A percentile compares a stretch with the other conserved stretches of the same genome.
Evolutionary conservation across 1,140 invertebrate species (phyloP).

Genomic region (Drosophila tani): DNA sequence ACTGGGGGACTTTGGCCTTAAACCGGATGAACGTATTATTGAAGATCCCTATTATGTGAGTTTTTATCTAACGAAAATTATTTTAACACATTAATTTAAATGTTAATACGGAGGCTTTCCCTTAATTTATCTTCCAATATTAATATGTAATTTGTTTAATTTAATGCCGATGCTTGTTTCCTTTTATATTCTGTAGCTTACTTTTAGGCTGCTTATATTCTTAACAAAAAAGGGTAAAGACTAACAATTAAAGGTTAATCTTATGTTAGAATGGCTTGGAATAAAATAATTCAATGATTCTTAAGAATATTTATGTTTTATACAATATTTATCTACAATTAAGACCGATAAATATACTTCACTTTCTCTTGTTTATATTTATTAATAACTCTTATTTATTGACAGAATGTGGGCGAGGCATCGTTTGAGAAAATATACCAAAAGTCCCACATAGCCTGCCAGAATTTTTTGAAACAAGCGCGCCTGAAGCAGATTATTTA

Average conservation of each 20-base stretch:
- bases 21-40: slow-evolving; percentile 90
- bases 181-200: too few species aligned
- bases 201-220: background rate
- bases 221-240: background rate
- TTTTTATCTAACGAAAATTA: background rate
- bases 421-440: slow-evolving; percentile 90
- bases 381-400: background rate
- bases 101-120: too few species aligned
- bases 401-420: slow-evolving; percentile 86
- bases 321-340: too few species aligned
- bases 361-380: background rate
- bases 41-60: slow-evolving; percentile 94
- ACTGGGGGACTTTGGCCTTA: slow-evolving; percentile 91
- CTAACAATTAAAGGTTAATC: background rate
- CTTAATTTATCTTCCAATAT: background rate
- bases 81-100: too few species aligned
- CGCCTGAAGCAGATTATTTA: slow-evolving; percentile 49
- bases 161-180: background rate
- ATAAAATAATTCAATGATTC: too few species aligned
- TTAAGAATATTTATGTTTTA: too few species aligned
- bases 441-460: slow-evolving; percentile 88
- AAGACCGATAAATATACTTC: too few species aligned
- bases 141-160: background rate
- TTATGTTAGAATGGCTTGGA: background rate
- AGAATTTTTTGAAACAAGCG: slow-evolving; percentile 87